A percentile compares a stretch with the other conserved stretches of the same genome.
phyloP scores from a whole-genome alignment of 2,113 vertebrate genomes.

The Ondatra zibethicus region DNA sequence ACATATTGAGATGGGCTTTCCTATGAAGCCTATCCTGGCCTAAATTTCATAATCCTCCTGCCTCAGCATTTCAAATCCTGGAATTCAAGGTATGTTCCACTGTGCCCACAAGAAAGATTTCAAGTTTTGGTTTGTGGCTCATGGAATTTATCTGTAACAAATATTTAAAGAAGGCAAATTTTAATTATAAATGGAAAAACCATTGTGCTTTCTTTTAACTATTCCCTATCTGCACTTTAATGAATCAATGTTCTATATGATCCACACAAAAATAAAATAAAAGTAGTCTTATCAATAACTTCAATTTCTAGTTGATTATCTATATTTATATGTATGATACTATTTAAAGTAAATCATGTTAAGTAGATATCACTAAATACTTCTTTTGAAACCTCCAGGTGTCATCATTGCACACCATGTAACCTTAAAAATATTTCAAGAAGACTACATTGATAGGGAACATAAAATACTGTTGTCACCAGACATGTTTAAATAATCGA shows the following conservation, averaged over 20 bases:
- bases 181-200: neutral
- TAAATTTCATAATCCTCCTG: neutral
- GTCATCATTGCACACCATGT: neutral
- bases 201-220: neutral
- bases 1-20: neutral
- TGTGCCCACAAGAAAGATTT: neutral
- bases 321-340: neutral
- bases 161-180: neutral
- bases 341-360: neutral
- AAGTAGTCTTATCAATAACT: neutral
- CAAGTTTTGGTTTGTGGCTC: neutral
- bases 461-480: neutral
- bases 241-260: neutral
- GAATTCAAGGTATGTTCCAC: neutral
- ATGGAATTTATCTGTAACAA: neutral
- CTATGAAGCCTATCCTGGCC: neutral
- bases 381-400: neutral
- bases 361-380: neutral
- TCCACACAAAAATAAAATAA: neutral
- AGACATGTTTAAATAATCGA: slow-evolving; percentile 17
- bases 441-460: neutral
- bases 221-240: neutral
- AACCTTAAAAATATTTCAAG: slow-evolving; percentile 33
- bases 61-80: neutral
- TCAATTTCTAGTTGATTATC: neutral